Percentiles rank a stretch among this genome's conserved stretches.
phyloP scores from a whole-genome alignment of 2,797 vertebrate species.

The Ctenochaetus hawaiiensis region DNA sequence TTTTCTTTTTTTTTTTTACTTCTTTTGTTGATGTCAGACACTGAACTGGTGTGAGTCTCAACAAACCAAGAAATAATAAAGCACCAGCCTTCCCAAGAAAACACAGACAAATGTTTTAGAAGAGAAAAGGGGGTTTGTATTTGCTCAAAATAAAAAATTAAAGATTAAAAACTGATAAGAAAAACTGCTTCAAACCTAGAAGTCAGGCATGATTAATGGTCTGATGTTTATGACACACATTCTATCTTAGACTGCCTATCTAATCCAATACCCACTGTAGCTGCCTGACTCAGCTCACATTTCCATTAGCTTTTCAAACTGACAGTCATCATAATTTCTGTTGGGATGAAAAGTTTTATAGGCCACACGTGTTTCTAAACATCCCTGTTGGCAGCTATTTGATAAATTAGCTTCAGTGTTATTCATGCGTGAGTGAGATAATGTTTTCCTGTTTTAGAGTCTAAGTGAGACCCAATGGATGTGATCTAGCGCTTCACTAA shows the following conservation, averaged over 20 bases:
- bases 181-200: constrained; percentile 48
- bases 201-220: constrained; percentile 51
- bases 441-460: constrained; percentile 37
- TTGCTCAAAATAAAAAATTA: constrained; percentile 5
- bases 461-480: constrained; percentile 33
- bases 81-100: constrained; percentile 20
- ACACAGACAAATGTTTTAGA: constrained; percentile 1
- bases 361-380: constrained; percentile 42
- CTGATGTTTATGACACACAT: constrained; percentile 62
- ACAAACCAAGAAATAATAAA: constrained; percentile 53
- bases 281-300: constrained; percentile 57
- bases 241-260: constrained; percentile 63
- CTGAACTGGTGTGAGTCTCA: constrained; percentile 46
- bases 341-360: constrained; percentile 71
- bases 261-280: constrained; percentile 57
- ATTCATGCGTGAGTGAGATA: constrained; percentile 60
- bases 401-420: constrained; percentile 58
- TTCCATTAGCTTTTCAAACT: constrained; percentile 69
- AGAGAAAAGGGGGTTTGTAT: constrained; percentile 11
- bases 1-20: constrained; percentile 38
- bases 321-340: constrained; percentile 68
- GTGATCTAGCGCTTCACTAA: constrained; percentile 25
- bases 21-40: constrained; percentile 68
- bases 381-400: constrained; percentile 58
- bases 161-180: constrained; percentile 4